phyloP scores from a whole-genome alignment of 2,888 invertebrate species.

The Drosophila cognata region DNA sequence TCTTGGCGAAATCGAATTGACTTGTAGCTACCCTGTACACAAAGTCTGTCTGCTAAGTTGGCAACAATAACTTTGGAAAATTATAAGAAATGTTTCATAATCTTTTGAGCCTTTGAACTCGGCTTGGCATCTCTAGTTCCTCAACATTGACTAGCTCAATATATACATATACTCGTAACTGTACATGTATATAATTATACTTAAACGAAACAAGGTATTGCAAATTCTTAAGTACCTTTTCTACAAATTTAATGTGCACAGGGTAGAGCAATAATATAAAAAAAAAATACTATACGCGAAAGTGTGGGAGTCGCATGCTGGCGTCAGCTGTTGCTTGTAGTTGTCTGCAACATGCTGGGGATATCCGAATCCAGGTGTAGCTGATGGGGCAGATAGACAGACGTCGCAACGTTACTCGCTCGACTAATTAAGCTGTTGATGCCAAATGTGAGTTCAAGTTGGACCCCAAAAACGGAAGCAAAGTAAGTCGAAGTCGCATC shows the following conservation, averaged over 20 bases:
- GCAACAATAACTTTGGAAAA: background rate
- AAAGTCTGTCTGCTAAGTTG: background rate
- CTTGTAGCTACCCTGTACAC: slow-evolving; percentile 1
- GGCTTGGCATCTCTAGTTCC: background rate
- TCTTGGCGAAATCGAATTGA: background rate
- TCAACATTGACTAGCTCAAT: background rate
- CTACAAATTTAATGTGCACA: background rate
- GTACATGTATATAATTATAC: background rate
- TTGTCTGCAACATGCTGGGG: slow-evolving; percentile 49
- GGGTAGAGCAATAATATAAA: slow-evolving; percentile 15
- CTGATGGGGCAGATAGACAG: slow-evolving; percentile 36
- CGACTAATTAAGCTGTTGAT: slow-evolving; percentile 65
- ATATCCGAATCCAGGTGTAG: slow-evolving; percentile 26
- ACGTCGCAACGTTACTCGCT: slow-evolving; percentile 43
- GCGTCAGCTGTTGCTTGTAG: slow-evolving; percentile 59
- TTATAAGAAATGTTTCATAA: background rate
- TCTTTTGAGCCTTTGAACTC: background rate
- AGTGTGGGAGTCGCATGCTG: slow-evolving; percentile 75
- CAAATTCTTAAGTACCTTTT: background rate
- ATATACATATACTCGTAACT: background rate
- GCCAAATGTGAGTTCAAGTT: slow-evolving; percentile 34
- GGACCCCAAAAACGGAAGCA: slow-evolving; percentile 61
- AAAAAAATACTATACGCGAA: slow-evolving; percentile 65
- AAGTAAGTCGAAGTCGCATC: slow-evolving; percentile 40
- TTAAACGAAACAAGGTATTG: background rate